Evolutionary conservation across 2,797 vertebrate species (phyloP), one percentile per base, ranked within the genome.

Genomic region (Danio kyathit): DNA sequence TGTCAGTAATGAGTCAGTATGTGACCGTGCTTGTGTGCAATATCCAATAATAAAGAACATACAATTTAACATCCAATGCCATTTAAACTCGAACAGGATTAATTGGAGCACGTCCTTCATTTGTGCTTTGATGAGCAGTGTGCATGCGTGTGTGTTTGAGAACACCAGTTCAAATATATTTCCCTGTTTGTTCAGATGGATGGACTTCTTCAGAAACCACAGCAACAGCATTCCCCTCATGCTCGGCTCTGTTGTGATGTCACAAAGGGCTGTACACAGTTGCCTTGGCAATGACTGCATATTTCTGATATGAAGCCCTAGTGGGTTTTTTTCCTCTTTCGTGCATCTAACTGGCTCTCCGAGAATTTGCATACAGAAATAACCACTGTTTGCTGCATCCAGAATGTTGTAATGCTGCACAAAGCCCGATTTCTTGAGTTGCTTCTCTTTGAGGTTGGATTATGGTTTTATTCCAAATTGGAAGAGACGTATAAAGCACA

Each of bases 211-310:
- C 59, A 79, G 83, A 86, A 86, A 84, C 85, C 85, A 86, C 74
- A 74, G 85, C 85, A 86, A 86, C 85, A 81, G 77, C 41, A 54
- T 79, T 60, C 56, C 52, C 61, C 66, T 71, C 29, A 59, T 81
- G 48, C 40, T 67, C 74, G 29, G 43, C 71, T 78, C 67, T 75
- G 63, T 74, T 75, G 74, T 86, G 85, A 86, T 82, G 82, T 84
- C 83, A 86, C 82, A 66, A 83, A 83, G 56, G 69, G 74, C 51
- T 17, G 83, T 83, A 84, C 70, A 75, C 78, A 54, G 85, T 86
- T 83, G 66, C 85, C 75, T 38, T 74, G 83, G 85, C 82, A 83
- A 84, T 79, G 19, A 79, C 78, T 78, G 70, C 63, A 49, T 65
- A 44, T 76, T 76, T 59, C 49, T 63, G 76, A 82, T 82, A 78